Conservation (phyloP, 2,113 vertebrate species). For the Ellobius talpinus region DNA sequence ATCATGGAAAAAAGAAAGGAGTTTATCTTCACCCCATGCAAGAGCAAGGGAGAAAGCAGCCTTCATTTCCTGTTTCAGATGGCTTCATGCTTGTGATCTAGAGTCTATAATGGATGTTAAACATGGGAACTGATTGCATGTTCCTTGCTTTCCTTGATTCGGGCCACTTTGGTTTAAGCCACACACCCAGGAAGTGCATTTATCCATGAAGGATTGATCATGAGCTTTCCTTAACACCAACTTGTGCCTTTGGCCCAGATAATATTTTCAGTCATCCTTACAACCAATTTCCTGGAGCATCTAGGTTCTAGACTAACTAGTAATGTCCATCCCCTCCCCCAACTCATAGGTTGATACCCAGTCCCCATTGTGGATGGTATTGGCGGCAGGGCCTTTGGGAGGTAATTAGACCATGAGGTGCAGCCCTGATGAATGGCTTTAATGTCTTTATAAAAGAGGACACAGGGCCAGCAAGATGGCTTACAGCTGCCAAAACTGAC, state of each 20-base stretch:
- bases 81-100: background rate
- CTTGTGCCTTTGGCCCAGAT: background rate
- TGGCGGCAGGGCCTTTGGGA: background rate
- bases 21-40: background rate
- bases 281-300: background rate
- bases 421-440: background rate
- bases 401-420: background rate
- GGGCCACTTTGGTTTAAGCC: background rate
- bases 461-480: background rate
- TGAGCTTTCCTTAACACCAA: background rate
- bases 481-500: background rate
- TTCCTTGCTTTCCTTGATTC: background rate
- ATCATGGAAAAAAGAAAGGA: background rate
- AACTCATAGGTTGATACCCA: background rate
- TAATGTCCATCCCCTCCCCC: background rate
- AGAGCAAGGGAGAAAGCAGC: background rate
- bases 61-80: background rate
- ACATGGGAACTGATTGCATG: background rate
- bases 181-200: conserved; percentile 9
- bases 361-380: background rate
- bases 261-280: background rate
- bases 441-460: background rate
- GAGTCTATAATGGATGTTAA: background rate
- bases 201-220: background rate
- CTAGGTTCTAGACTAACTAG: background rate